Evolutionary conservation across 2,888 invertebrate genomes (phyloP), one percentile per base, ranked within the genome.

Genomic region (Cephus pulcher): DNA sequence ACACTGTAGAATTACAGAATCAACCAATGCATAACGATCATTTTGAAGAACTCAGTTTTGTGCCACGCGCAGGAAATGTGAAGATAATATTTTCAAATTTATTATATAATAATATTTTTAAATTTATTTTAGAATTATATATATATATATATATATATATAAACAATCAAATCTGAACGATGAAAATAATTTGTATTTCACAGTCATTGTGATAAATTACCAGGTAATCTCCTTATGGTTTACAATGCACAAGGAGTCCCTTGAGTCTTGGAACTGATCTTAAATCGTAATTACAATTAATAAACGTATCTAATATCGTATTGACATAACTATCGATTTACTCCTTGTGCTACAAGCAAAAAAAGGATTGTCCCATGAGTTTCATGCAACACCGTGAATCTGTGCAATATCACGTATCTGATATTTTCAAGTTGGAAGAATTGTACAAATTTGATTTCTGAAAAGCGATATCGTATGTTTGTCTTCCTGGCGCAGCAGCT

Each of bases 401-500:
- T 56, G 56, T 56, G 56, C 56, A 56, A 56, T 56, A 56, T 56
- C 56, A 56, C 56, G 56, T 56, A 56, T 56, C 1, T 9, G 23
- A 56, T 56, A 56, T 23, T 56, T 2, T 56, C 56, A 9, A 56
- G 23, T 23, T 6, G 56, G 56, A 23, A 56, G 56, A 1, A 56
- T 9, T 23, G 56, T 56, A 56, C 23, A 56, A 56, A 56, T 56
- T 23, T 56, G 56, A 23, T 23, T 56, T 56, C 56, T 23, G 1
- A 23, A 71, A 34, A 32, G 33, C 71, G 32, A 71, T 34, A 71
- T 23, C 71, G 15, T 12, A 71, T 11, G 33, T 23, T 71, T 12
- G 71, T 71, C 71, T 71, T 71, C 71, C 71, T 30, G 71, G 15
- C 71, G 71, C 71, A 71, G 32, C 71, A 32, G 71, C 33, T 34